A percentile compares a stretch with the other conserved stretches of the same genome.
Conservation (phyloP, 2,888 invertebrate genomes). For the Synanthedon andrenaeformis region DNA sequence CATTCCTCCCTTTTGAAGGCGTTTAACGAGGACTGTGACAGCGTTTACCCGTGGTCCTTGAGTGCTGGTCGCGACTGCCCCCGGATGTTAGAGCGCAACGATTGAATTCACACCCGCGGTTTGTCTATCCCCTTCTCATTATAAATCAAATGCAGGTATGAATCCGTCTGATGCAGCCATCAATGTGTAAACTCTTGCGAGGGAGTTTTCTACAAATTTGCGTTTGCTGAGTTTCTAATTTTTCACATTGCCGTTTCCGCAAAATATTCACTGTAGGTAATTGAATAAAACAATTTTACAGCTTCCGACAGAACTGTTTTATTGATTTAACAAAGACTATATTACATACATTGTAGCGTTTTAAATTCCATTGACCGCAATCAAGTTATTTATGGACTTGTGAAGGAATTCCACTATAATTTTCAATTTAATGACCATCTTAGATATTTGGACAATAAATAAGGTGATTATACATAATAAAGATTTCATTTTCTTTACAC, state of each 20-base stretch:
- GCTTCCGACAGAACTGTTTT: neutral
- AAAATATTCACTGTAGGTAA: neutral
- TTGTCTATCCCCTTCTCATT: constrained; percentile 55
- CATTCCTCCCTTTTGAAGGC: constrained; percentile 9
- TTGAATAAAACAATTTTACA: neutral
- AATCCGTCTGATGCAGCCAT: constrained; percentile 54
- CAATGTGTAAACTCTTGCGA: constrained; percentile 28
- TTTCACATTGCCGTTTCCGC: constrained; percentile 1
- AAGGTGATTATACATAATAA: constrained; percentile 28
- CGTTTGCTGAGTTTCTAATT: constrained; percentile 5
- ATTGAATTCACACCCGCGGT: constrained; percentile 58
- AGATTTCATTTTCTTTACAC: constrained; percentile 32
- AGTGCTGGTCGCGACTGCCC: constrained; percentile 27
- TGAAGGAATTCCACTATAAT: constrained; percentile 16
- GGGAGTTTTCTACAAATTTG: constrained; percentile 10
- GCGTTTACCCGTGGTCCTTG: constrained; percentile 22
- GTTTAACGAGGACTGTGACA: constrained; percentile 10
- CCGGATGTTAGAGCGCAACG: constrained; percentile 25
- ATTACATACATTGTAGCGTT: neutral
- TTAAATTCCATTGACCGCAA: constrained; percentile 4
- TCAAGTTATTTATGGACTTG: constrained; percentile 3
- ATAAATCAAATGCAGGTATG: constrained; percentile 68
- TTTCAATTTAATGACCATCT: constrained; percentile 21
- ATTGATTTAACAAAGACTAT: neutral
- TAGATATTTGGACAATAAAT: constrained; percentile 36